Evolutionary conservation across 2,888 invertebrate genomes (phyloP).

Genomic region (Plebejus argus): DNA sequence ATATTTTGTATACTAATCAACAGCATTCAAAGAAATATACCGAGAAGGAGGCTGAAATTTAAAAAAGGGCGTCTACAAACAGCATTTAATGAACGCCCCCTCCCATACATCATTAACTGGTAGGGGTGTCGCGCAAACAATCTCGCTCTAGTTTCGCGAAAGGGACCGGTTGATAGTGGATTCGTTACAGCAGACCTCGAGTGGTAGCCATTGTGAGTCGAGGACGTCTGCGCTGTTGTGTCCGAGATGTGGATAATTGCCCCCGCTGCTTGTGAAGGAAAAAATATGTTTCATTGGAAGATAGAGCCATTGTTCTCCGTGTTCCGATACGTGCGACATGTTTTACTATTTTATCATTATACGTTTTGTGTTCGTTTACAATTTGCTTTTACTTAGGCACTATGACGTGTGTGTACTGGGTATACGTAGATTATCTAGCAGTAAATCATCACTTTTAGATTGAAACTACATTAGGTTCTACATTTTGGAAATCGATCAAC

Average conservation of each 20-base stretch:
- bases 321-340: conserved; percentile 41
- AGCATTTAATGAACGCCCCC: conserved; percentile 65
- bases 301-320: conserved; percentile 47
- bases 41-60: conserved; percentile 48
- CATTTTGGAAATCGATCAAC: neutral
- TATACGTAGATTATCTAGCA: no score
- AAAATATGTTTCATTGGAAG: conserved; percentile 52
- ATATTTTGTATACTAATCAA: conserved; percentile 48
- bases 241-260: conserved; percentile 79
- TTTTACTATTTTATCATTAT: conserved; percentile 5
- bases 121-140: conserved; percentile 72
- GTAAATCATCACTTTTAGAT: no score
- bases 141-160: conserved; percentile 70
- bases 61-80: conserved; percentile 59
- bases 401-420: neutral
- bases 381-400: conserved; percentile 6
- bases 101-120: conserved; percentile 74
- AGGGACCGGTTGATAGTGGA: conserved; percentile 74
- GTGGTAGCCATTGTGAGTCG: conserved; percentile 74
- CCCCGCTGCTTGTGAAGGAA: conserved; percentile 57
- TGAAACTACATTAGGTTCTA: no score
- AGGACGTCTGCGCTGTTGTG: conserved; percentile 76
- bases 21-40: conserved; percentile 48
- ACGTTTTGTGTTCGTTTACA: neutral
- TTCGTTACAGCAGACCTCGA: conserved; percentile 77